These are phyloP conservation scores for Perizoma affinitatum DNA, from an alignment of 2,888 invertebrate genomes.

Conservation along the genomic window DNA sequence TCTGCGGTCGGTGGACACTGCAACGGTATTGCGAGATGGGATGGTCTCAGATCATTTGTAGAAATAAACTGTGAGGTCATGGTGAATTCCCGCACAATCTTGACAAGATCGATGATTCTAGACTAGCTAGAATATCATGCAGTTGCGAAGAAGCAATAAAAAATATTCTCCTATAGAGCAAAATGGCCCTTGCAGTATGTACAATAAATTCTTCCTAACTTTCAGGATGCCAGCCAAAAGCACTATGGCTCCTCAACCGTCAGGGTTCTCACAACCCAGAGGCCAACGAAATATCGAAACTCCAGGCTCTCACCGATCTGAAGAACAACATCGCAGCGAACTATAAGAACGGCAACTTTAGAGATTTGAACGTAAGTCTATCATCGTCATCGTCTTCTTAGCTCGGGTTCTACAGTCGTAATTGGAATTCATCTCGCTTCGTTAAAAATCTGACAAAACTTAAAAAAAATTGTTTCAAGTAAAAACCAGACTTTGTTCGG, in stretches of 20 bases:
- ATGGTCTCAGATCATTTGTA: conserved; percentile 9
- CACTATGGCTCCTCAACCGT: conserved; percentile 89
- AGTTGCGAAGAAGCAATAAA: no score
- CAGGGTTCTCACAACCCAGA: conserved; percentile 89
- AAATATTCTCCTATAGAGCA: no score
- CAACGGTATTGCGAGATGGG: conserved; percentile 27
- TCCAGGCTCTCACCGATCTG: conserved; percentile 83
- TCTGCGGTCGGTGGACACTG: conserved; percentile 30
- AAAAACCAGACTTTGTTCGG: no score
- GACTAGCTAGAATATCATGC: conserved; percentile 19
- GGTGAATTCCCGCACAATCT: background rate
- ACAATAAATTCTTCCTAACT: conserved; percentile 1
- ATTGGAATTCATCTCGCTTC: no score
- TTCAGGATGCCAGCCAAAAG: conserved; percentile 88
- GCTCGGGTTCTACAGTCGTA: no score
- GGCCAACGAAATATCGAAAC: conserved; percentile 75
- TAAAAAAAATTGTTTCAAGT: no score
- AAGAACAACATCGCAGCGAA: conserved; percentile 86
- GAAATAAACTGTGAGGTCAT: conserved; percentile 25
- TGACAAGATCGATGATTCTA: background rate
- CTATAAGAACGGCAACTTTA: conserved; percentile 80
- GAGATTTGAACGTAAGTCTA: conserved; percentile 72
- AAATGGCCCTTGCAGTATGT: no score
- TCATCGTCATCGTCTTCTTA: no score
- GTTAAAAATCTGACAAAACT: no score